phyloP scores from a whole-genome alignment of 1,140 invertebrate genomes.

The Drosophila simulans region DNA sequence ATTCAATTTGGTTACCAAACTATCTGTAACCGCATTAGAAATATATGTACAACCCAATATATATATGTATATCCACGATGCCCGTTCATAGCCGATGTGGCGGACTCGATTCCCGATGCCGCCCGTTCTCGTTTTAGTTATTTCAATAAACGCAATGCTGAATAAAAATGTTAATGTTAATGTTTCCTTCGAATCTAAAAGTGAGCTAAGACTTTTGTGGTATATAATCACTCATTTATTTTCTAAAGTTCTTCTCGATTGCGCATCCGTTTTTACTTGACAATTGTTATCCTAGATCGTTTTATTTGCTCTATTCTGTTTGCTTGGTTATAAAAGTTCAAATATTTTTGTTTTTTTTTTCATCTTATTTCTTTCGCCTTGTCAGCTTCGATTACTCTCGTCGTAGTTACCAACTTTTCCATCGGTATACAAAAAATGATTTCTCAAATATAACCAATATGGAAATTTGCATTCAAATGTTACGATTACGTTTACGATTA shows the following conservation, averaged over 20 bases:
- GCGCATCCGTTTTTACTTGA: constrained; percentile 29
- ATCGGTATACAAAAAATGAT: constrained; percentile 29
- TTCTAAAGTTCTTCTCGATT: constrained; percentile 47
- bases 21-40: constrained; percentile 28
- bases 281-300: constrained; percentile 21
- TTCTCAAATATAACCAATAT: constrained; percentile 39
- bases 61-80: neutral
- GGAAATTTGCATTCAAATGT: constrained; percentile 15
- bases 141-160: constrained; percentile 29
- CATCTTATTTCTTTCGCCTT: neutral
- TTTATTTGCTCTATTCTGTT: constrained; percentile 31
- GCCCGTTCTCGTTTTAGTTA: constrained; percentile 37
- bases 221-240: constrained; percentile 79
- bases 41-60: constrained; percentile 10
- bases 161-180: constrained; percentile 1
- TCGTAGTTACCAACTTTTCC: constrained; percentile 16
- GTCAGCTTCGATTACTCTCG: neutral
- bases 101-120: neutral
- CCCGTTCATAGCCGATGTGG: neutral
- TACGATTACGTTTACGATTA: constrained; percentile 21
- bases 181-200: constrained; percentile 1
- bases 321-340: constrained; percentile 77
- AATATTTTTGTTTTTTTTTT: constrained; percentile 21
- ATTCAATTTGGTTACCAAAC: constrained; percentile 14
- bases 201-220: constrained; percentile 26